These are phyloP conservation scores for Iguana delicatissima DNA, from an alignment of 2,797 vertebrate genomes.

Conservation along the genomic window DNA sequence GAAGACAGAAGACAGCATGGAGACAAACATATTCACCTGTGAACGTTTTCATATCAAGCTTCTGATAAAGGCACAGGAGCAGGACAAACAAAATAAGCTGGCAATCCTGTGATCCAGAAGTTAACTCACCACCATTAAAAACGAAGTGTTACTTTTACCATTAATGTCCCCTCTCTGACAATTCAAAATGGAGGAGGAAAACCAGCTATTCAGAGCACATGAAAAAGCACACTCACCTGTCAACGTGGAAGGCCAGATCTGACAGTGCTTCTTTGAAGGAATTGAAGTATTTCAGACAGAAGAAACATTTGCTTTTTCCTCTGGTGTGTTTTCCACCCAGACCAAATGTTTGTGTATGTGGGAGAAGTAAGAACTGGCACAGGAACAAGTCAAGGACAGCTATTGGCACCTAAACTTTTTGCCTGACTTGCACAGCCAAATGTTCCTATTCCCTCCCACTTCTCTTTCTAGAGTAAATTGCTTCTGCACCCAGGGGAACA, in stretches of 20 bases:
- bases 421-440: not conserved
- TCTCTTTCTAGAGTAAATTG: not conserved
- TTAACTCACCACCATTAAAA: not conserved
- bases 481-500: not conserved
- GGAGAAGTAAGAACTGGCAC: not conserved
- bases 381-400: slow-evolving; percentile 9
- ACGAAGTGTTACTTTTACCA: not conserved
- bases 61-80: not conserved
- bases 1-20: too few species aligned
- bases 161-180: not conserved
- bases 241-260: not conserved
- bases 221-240: not conserved
- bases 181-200: not conserved
- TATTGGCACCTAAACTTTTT: slow-evolving; percentile 29
- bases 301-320: not conserved
- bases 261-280: not conserved
- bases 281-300: not conserved
- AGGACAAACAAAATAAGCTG: not conserved
- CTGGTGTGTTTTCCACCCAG: not conserved
- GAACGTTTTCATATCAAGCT: not conserved
- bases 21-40: too few species aligned
- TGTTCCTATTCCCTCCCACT: not conserved
- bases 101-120: too few species aligned
- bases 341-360: slow-evolving; percentile 32
- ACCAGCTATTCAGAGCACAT: not conserved